Base-by-base conservation (phyloP, 2,113 vertebrate species). In the Piprites chloris region DNA sequence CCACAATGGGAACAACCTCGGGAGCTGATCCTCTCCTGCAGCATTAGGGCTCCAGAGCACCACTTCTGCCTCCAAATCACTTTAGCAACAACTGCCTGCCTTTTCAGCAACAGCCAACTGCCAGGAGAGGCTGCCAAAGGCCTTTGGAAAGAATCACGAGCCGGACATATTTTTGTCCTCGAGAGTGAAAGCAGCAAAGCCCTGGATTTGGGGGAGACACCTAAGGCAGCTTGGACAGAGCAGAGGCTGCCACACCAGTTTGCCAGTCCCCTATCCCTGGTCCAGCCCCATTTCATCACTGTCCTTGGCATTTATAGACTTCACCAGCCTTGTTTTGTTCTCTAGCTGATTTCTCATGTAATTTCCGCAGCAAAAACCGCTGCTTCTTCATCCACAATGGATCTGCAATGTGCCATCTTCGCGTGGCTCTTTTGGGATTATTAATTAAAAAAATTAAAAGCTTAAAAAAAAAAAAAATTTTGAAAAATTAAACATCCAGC, bases 91-190 rank as follows among this genome's bases (percentile, higher is more conserved):
- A 85, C 91, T 82, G 87, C 86, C 86, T 89, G 79, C 77, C 85
- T 89, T 72, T 84, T 77, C 88, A 79, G 89, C 56, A 84, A 30
- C 32, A 93, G 80, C 85, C 96, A 93, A 69, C 71, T 87, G 87
- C 85, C 94, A 89, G 91, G 89, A 93, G 74, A 93, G 85, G 81
- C 90, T 94, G 75, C 94, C 94, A 96, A 94, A 85, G 89, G 56
- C 66, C 67, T 79, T 80, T 79, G 94, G 87, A 95, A 96, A 67
- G 87, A 53, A 87, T 79, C 89, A 59, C 3, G 2, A 94, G 78
- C 87, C 2, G 3, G 91, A 80, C 63, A 46, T 89, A 83, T 83
- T 95, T 95, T 78, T 94, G 53, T 79, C 50, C 79, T 80, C 3
- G 0, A 52, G 69, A 92, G 44, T n/a, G 69, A 87, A 78, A 84